These are phyloP conservation scores for Nothobranchius furzeri DNA, from an alignment of 2,113 vertebrate genomes.

Conservation along the genomic window DNA sequence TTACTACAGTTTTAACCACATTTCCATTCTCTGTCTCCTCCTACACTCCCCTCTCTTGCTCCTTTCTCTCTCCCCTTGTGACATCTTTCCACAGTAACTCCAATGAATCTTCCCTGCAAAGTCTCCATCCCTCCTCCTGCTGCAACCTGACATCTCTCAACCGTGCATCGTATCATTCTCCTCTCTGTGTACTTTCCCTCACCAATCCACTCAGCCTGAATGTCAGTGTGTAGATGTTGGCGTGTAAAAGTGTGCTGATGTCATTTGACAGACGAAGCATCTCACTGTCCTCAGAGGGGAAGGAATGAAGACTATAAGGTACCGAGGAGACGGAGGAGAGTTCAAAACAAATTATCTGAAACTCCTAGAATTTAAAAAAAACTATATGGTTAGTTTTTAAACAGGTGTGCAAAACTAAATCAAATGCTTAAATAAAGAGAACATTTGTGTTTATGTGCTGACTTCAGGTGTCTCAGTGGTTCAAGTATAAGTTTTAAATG, in stretches of 20 bases:
- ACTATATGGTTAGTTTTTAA: too few species aligned
- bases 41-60: not conserved
- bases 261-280: not conserved
- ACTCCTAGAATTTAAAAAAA: not conserved
- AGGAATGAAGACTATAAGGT: not conserved
- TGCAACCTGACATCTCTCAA: slow-evolving; percentile 45
- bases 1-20: slow-evolving; percentile 6
- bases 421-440: too few species aligned
- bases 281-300: slow-evolving; percentile 29
- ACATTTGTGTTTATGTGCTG: too few species aligned
- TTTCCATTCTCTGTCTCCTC: slow-evolving; percentile 7
- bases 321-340: not conserved
- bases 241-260: slow-evolving; percentile 26
- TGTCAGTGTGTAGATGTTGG: slow-evolving; percentile 40
- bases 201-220: slow-evolving; percentile 32
- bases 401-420: too few species aligned
- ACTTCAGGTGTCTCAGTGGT: too few species aligned
- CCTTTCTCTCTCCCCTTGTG: not conserved
- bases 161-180: slow-evolving; percentile 48
- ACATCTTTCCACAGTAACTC: slow-evolving; percentile 16
- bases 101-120: slow-evolving; percentile 13
- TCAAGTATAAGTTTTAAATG: too few species aligned
- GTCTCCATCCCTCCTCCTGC: slow-evolving; percentile 17
- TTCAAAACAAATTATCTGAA: not conserved
- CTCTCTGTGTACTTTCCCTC: slow-evolving; percentile 38